These are phyloP conservation scores for Ametastegia equiseti DNA, from an alignment of 2,888 invertebrate species.

Conservation along the genomic window DNA sequence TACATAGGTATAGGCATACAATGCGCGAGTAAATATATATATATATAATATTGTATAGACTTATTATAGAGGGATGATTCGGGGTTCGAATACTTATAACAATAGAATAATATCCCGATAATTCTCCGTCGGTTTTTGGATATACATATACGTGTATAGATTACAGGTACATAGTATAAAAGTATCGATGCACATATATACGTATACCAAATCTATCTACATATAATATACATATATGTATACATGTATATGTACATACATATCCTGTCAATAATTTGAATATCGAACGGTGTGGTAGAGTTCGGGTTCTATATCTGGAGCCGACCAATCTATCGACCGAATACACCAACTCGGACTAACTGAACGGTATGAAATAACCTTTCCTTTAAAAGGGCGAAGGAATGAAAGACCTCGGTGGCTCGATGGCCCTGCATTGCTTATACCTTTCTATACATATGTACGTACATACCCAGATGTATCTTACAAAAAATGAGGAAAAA, in stretches of 20 bases:
- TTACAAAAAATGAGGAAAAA: not conserved
- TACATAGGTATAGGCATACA: no score
- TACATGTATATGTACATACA: not conserved
- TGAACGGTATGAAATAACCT: not conserved
- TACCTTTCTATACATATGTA: no score
- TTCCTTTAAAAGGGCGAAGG: not conserved
- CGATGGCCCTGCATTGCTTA: no score
- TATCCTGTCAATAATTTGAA: constrained; percentile 39
- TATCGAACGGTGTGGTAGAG: constrained; percentile 24
- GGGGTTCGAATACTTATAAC: no score
- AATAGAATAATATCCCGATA: no score
- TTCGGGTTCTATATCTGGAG: not conserved
- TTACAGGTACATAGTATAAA: not conserved
- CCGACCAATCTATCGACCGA: constrained; percentile 8
- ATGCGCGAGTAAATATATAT: no score
- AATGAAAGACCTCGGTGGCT: not conserved
- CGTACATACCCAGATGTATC: no score
- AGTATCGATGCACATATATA: no score
- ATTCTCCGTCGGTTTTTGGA: no score
- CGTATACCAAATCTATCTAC: not conserved
- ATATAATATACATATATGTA: not conserved
- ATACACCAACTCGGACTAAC: not conserved
- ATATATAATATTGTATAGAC: no score
- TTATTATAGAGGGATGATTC: no score
- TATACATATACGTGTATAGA: not conserved